Base-by-base conservation (phyloP, 2,888 invertebrate species). In the Oscheius sp. region DNA sequence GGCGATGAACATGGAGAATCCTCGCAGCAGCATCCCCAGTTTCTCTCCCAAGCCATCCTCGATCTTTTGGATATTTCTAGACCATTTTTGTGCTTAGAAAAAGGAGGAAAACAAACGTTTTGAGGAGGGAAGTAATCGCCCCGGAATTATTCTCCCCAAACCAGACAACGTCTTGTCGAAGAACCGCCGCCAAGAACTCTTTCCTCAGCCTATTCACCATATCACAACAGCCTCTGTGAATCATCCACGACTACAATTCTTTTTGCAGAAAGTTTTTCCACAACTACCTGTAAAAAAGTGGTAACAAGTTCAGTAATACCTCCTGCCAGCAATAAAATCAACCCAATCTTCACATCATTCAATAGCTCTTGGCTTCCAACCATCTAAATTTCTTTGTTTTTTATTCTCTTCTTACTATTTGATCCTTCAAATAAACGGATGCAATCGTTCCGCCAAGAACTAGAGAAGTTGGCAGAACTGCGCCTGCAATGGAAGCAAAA, bases 1-100 rank as follows among this genome's bases (percentile, higher is more conserved):
- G 23, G 81, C 79, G 29, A 81, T 76, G 70, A 76, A 78, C 78
- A 78, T 78, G 10, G 73, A 65, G 55, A 76, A 71, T 27, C 78
- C 78, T 3, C 78, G 72, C 3, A 76, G 58, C 17, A 78, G 37
- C 52, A 76, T 57, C 10, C 75, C 76, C 2, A 69, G 46, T 45
- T 77, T 77, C 61, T 75, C 74, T 0, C 76, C 76, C 17, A 77
- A 55, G 6, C 76, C 76, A 31, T 74, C 74, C 2, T 63, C 66
- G 0, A 77, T 72, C 2, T 66, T 50, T n/a, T 77, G 74, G 20
- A 73, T 72, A 52, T 75, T 73, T 34, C 76, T 76, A 53, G 10
- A 61, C 69, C 65, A 8, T 17, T 27, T 3, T 2, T 34, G 37
- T 12, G 37, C 37, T 10, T 34, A 52, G 12, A 34, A 34, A 10